Conservation (phyloP, 1,140 invertebrate species). For the Drosophila bocqueti region DNA sequence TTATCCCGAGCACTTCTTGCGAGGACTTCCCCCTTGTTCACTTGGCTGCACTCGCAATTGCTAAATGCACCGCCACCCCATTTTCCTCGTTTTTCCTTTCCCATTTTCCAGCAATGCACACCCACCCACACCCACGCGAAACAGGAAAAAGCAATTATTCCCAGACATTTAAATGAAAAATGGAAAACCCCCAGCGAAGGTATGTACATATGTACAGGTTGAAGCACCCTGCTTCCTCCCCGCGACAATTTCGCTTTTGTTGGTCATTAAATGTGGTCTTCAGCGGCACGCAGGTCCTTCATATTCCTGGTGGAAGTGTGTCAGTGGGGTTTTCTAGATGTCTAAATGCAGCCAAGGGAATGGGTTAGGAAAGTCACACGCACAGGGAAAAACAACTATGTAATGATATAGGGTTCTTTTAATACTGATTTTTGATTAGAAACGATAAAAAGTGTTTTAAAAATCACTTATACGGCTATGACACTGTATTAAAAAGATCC, state of each 20-base stretch:
- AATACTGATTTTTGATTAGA: neutral
- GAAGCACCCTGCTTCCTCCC: conserved; percentile 3
- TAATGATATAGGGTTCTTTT: neutral
- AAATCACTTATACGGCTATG: no score
- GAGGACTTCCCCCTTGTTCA: conserved; percentile 28
- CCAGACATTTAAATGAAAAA: conserved; percentile 78
- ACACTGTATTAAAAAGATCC: no score
- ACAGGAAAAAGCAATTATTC: conserved; percentile 81
- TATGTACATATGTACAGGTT: conserved; percentile 5
- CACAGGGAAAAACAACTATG: neutral
- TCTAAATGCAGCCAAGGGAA: conserved; percentile 25
- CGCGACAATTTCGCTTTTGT: conserved; percentile 46
- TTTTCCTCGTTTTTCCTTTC: neutral
- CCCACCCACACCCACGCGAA: conserved; percentile 6
- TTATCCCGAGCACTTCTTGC: conserved; percentile 17
- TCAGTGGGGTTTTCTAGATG: conserved; percentile 45
- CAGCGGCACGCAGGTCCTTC: conserved; percentile 52
- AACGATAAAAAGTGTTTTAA: no score
- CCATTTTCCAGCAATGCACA: neutral
- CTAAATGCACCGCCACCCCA: conserved; percentile 6
- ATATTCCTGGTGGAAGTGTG: conserved; percentile 46
- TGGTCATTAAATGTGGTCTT: conserved; percentile 60
- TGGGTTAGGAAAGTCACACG: neutral
- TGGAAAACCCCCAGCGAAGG: conserved; percentile 57
- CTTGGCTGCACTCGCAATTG: conserved; percentile 43